Conservation (phyloP, 2,113 vertebrate species). For the Vombatus ursinus region DNA sequence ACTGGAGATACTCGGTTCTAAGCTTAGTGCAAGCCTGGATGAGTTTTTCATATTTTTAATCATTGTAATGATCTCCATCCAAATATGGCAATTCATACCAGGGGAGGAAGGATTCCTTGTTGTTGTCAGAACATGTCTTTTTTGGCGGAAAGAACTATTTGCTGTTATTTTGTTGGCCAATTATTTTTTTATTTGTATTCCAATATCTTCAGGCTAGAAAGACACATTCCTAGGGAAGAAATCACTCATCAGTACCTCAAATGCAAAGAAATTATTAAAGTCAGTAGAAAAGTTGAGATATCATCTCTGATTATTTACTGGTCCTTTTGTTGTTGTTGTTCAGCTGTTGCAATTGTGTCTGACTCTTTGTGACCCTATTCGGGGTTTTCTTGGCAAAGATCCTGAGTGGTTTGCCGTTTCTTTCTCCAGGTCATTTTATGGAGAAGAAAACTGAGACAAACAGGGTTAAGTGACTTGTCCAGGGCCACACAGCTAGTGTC, state of each 20-base stretch:
- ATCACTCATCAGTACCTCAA: not conserved
- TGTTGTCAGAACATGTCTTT: not conserved
- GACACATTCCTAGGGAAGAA: not conserved
- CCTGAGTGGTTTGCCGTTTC: too few relatives aligned
- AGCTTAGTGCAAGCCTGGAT: not conserved
- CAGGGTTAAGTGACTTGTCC: too few relatives aligned
- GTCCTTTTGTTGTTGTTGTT: too few relatives aligned
- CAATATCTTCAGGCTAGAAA: not conserved
- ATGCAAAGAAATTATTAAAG: not conserved
- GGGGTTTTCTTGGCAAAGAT: too few relatives aligned
- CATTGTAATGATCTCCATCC: not conserved
- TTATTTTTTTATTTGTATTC: not conserved
- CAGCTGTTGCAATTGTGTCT: too few relatives aligned
- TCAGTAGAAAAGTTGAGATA: not conserved
- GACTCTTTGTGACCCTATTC: too few relatives aligned
- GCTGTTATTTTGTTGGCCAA: not conserved
- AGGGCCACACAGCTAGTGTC: too few relatives aligned
- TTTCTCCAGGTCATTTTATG: too few relatives aligned
- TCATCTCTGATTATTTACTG: not conserved
- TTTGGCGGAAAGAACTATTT: not conserved
- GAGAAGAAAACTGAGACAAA: too few relatives aligned
- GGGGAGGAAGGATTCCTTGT: not conserved
- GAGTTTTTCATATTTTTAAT: not conserved
- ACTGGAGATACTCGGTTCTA: too few relatives aligned
- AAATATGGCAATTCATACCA: not conserved